Percentiles rank a stretch among this genome's conserved stretches.
Conservation (phyloP, 2,113 vertebrate species). For the Sinocyclocheilus maitianheensis region DNA sequence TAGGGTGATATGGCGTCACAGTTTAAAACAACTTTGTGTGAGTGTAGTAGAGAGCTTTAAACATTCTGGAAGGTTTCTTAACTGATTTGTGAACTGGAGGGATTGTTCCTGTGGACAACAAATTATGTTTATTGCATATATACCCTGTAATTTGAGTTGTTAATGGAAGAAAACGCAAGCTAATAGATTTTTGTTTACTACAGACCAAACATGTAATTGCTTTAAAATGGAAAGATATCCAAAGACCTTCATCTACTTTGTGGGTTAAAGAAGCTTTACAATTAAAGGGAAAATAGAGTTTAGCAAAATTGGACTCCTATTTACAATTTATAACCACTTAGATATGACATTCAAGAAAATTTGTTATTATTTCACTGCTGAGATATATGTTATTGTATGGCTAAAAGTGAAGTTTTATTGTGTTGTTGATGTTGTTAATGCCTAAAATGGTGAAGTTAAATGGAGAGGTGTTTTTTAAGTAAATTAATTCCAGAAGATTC, state of each 20-base stretch:
- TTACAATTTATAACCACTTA: background rate
- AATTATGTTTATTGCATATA: background rate
- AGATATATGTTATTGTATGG: background rate
- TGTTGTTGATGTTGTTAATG: background rate
- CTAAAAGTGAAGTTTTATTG: background rate
- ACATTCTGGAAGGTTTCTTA: background rate
- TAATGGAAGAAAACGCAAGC: background rate
- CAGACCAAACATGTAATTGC: background rate
- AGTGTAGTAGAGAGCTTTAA: background rate
- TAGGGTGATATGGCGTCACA: background rate
- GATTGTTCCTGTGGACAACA: background rate
- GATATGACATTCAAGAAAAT: conserved; percentile 16
- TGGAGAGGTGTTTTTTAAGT: no score
- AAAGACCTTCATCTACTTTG: conserved; percentile 5
- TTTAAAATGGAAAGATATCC: background rate
- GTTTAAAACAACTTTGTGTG: background rate
- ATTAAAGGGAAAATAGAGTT: background rate
- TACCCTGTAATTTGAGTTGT: background rate
- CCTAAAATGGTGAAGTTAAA: no score
- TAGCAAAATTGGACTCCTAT: background rate
- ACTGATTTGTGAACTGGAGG: background rate
- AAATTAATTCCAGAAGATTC: background rate
- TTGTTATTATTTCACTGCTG: background rate
- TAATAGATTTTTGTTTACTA: conserved; percentile 18
- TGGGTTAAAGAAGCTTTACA: background rate